Conservation (phyloP, 2,113 vertebrate genomes). For the Urocynchramus pylzowi region DNA sequence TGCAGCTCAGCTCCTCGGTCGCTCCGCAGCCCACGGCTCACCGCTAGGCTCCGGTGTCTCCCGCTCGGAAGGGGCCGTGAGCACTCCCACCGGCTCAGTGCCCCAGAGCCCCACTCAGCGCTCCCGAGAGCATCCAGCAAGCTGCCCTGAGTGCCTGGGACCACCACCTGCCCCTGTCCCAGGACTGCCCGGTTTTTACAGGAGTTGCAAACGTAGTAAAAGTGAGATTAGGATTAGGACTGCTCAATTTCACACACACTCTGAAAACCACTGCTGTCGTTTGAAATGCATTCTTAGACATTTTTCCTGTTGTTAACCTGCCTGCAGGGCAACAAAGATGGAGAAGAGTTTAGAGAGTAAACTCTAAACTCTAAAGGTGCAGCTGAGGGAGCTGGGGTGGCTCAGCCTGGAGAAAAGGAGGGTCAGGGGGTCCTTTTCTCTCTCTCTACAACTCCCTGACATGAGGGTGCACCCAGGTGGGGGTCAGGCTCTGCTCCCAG, state of each 20-base stretch:
- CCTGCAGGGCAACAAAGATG: not conserved
- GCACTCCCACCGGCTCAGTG: rapidly evolving
- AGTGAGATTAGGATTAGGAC: not conserved
- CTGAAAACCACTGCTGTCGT: not conserved
- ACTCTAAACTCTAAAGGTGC: no score
- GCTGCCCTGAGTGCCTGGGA: no score
- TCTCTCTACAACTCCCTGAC: not conserved
- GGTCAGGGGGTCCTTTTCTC: not conserved
- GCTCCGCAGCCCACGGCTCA: not conserved
- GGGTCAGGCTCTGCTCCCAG: not conserved
- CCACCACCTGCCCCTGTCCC: not conserved
- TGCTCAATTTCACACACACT: rapidly evolving
- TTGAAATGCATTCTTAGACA: not conserved
- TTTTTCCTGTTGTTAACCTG: not conserved
- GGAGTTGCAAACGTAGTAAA: not conserved
- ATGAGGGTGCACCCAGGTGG: not conserved
- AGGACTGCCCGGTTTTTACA: not conserved
- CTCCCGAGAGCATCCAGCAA: not conserved
- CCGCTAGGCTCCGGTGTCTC: not conserved
- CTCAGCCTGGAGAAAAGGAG: not conserved
- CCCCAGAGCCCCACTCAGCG: not conserved
- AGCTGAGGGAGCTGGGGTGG: not conserved
- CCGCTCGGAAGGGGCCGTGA: rapidly evolving
- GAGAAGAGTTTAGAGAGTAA: not conserved
- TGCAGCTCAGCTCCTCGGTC: not conserved